Evolutionary conservation across 2,888 invertebrate species (phyloP).

Genomic region (Caenorhabditis panamensis): DNA sequence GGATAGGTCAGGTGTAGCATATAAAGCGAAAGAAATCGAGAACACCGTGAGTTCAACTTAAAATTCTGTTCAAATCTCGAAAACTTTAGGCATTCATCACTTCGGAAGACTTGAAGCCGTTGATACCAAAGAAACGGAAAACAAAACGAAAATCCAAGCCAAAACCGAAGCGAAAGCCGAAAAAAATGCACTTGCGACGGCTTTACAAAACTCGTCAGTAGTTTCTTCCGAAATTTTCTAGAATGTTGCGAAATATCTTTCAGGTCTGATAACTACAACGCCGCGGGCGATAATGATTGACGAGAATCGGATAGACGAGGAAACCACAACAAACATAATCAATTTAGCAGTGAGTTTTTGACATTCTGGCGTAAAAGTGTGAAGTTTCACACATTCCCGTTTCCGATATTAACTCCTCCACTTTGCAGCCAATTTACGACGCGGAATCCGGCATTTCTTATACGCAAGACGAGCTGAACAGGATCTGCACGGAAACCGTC

Average conservation of each 20-base stretch:
- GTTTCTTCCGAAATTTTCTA: background rate
- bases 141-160: slow-evolving; percentile 21
- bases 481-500: slow-evolving; percentile 61
- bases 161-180: slow-evolving; percentile 57
- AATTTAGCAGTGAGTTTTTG: slow-evolving; percentile 40
- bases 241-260: slow-evolving; percentile 35
- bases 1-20: slow-evolving; percentile 9
- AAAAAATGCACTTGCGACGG: slow-evolving; percentile 59
- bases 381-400: too few species aligned
- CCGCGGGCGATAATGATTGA: slow-evolving; percentile 21
- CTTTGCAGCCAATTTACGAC: slow-evolving; percentile 65
- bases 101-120: slow-evolving; percentile 25
- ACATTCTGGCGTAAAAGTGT: background rate
- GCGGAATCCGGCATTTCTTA: slow-evolving; percentile 58
- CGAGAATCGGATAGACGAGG: slow-evolving; percentile 39
- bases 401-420: background rate
- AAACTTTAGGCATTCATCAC: slow-evolving; percentile 36
- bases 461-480: slow-evolving; percentile 51
- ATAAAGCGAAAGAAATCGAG: slow-evolving; percentile 27
- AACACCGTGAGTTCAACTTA: slow-evolving; percentile 20
- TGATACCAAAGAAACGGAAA: slow-evolving; percentile 46
- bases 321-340: slow-evolving; percentile 40
- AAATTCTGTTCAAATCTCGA: background rate
- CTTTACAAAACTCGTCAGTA: slow-evolving; percentile 53
- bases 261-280: slow-evolving; percentile 58